Conservation (phyloP, 2,888 invertebrate genomes). For the Nasonia oneida region DNA sequence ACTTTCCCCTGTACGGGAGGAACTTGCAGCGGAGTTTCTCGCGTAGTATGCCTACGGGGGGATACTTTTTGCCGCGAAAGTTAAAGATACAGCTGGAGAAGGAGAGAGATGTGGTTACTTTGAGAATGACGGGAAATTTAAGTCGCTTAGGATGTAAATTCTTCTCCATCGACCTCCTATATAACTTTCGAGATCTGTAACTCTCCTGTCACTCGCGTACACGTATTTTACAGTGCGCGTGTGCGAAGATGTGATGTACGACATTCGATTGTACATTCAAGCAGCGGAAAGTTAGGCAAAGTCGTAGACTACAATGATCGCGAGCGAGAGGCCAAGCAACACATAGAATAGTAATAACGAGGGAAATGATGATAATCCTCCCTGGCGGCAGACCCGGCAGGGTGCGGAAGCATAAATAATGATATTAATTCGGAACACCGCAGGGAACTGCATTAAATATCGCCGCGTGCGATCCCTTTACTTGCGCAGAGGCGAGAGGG, state of each 20-base stretch:
- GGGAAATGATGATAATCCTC: slow-evolving; percentile 33
- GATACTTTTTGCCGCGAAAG: neutral
- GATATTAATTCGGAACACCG: slow-evolving; percentile 8
- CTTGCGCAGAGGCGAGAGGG: neutral
- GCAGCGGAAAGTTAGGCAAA: no score
- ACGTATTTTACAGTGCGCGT: no score
- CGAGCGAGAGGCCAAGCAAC: neutral
- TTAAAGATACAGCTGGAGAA: neutral
- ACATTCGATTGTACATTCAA: neutral
- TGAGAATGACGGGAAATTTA: neutral
- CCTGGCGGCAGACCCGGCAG: neutral
- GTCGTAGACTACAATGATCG: no score
- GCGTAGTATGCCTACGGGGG: neutral
- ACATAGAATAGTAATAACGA: slow-evolving; percentile 1
- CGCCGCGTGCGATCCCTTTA: slow-evolving; percentile 32
- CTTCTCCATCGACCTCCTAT: no score
- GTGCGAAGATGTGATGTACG: neutral
- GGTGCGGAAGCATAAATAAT: neutral
- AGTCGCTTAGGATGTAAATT: neutral
- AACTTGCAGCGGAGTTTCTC: neutral
- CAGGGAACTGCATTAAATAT: slow-evolving; percentile 26
- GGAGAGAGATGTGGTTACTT: neutral
- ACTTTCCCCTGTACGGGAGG: neutral
- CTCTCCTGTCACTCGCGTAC: no score
- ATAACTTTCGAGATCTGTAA: no score